phyloP scores from a whole-genome alignment of 2,888 invertebrate genomes.

The Zootermopsis nevadensis region DNA sequence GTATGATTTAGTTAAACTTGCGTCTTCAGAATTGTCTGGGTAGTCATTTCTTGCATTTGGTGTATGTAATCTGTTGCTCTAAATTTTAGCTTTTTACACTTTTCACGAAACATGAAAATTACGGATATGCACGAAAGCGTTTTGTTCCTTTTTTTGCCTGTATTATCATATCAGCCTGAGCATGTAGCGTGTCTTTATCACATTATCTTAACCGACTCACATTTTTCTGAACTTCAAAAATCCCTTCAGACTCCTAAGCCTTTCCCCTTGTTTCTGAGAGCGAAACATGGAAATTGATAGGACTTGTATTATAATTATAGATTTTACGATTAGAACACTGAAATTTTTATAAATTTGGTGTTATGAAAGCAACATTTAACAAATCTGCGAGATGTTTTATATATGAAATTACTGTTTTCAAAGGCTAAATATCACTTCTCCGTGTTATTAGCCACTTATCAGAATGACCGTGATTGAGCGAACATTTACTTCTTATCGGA shows the following conservation, averaged over 20 bases:
- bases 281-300: background rate
- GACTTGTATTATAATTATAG: background rate
- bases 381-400: background rate
- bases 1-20: too few relatives aligned
- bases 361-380: background rate
- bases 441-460: background rate
- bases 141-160: too few relatives aligned
- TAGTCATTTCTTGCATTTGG: too few relatives aligned
- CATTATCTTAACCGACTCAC: too few relatives aligned
- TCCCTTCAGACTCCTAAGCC: background rate
- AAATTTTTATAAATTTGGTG: background rate
- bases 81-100: too few relatives aligned
- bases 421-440: background rate
- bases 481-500: background rate
- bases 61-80: too few relatives aligned
- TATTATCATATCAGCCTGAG: too few relatives aligned
- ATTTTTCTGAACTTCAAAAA: too few relatives aligned
- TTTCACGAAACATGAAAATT: too few relatives aligned
- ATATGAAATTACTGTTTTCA: background rate
- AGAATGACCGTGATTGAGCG: background rate
- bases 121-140: too few relatives aligned
- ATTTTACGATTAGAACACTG: background rate
- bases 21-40: too few relatives aligned
- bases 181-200: too few relatives aligned
- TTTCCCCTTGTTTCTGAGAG: background rate